Base-by-base conservation (phyloP, 2,797 vertebrate species). In the Ispidina lecontei region DNA sequence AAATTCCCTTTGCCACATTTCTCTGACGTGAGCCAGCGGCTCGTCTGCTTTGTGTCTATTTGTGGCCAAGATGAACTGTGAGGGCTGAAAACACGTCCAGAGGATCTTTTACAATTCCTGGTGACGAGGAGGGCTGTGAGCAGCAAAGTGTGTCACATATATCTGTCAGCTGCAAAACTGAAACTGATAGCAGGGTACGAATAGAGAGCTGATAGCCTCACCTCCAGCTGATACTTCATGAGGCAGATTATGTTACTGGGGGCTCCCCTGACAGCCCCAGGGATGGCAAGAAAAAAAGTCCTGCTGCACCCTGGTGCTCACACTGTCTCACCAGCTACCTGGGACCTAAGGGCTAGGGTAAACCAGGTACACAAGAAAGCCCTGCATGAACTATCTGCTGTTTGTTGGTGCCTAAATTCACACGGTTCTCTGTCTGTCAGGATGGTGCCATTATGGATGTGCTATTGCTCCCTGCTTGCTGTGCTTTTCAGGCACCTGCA, bases 31-130 rank as follows among this genome's bases (percentile, higher is more conserved):
- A 87, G 60, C 64, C 73, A 90, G 60, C 25, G 77, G 55, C 31
- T 78, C 7, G 2, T 73, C 54, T 84, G 63, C 59, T 91, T 73
- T 83, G 39, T 70, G 54, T 87, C 93, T 92, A 52, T 65, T 75
- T 90, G 71, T 82, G 71, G 70, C 56, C 20, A 18, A 33, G 77
- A 71, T 29, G 65, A 80, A 88, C 55, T 82, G 68, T 23, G 63
- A 89, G 16, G 39, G 16, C 25, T 93, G 84, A 83, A 84, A 79
- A 93, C 59, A 39, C 1, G 1, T 74, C 52, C 67, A 76, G 62
- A 26, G 47, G 78, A 69, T 33, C 41, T 91, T 91, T 89, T 91
- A 90, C 59, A 83, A 54, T 82, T 87, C 78, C 71, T 31, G 31
- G 52, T 71, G 75, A 84, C 12, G 14, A 94, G 78, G 60, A 87